Evolutionary conservation across 2,113 vertebrate species (phyloP), one percentile per base, ranked within the genome.

Genomic region (Nyctibius bracteatus): DNA sequence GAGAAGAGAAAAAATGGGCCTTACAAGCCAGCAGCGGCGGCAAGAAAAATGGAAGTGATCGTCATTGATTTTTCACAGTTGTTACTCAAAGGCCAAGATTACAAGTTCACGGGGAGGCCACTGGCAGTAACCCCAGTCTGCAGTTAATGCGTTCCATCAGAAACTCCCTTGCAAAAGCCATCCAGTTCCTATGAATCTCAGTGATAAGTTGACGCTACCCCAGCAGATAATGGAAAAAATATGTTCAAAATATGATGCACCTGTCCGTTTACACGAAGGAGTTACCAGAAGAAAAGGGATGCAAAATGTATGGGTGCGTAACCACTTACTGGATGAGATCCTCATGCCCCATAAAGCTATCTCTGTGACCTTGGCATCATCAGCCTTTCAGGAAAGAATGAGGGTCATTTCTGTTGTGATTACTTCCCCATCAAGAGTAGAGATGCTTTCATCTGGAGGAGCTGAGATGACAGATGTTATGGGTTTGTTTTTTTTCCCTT

Each of bases 51-150:
- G 89, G 92, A 88, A 94, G 93, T 27, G 65, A 61, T 89, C 31
- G 2, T 31, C 46, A 28, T 55, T 87, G 96, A 89, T 96, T 96
- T 85, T 96, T 95, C 95, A 92, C 86, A 72, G 94, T 97, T 52
- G 59, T 57, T 81, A 27, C 84, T 96, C 90, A 46, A 59, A 96
- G 95, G 83, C 94, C 61, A 55, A 65, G 75, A 95, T 95, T 90
- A 68, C 47, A 93, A 92, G 97, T 96, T 97, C 96, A 97, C 3
- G 0, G 84, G 71, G 92, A 97, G 97, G 97, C 93, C 93, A 4
- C 83, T 96, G 97, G 95, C 94, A 39, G 39, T 47, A 58, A 63
- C 92, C 82, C 86, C 88, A 81, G 81, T 52, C 91, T 95, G 79
- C 61, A 80, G 73, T 24, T 86, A 88, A 95, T 71, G 55, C 2